A percentile compares a stretch with the other conserved stretches of the same genome.
phyloP scores from a whole-genome alignment of 2,888 invertebrate genomes.

The Acleris cristana region DNA sequence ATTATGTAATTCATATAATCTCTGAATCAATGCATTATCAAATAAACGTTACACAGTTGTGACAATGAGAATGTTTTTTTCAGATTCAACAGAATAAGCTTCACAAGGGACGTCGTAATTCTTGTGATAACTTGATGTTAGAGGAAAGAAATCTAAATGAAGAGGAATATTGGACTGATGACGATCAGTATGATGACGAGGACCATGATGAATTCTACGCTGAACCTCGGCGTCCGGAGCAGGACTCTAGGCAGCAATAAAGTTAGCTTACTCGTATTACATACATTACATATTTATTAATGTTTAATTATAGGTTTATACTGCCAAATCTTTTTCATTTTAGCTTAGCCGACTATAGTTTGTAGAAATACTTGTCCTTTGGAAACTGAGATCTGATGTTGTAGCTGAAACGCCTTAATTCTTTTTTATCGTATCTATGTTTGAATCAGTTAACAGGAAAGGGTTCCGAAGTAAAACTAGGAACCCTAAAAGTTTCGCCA shows the following conservation, averaged over 20 bases:
- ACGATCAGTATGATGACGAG: slow-evolving; percentile 42
- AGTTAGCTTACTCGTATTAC: slow-evolving; percentile 13
- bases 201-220: slow-evolving; percentile 56
- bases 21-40: slow-evolving; percentile 32
- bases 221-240: slow-evolving; percentile 38
- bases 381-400: no score
- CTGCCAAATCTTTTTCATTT: slow-evolving; percentile 8
- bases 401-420: no score
- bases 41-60: slow-evolving; percentile 21
- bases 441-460: no score
- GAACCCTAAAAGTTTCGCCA: no score
- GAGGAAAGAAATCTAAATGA: slow-evolving; percentile 42
- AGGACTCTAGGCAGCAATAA: slow-evolving; percentile 14
- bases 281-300: background rate
- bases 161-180: slow-evolving; percentile 35
- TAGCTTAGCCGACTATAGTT: background rate
- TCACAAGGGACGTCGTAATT: slow-evolving; percentile 54
- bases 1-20: slow-evolving; percentile 24
- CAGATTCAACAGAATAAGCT: slow-evolving; percentile 71
- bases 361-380: background rate
- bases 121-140: slow-evolving; percentile 46
- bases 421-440: no score
- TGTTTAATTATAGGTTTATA: slow-evolving; percentile 15
- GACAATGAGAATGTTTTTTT: slow-evolving; percentile 7
- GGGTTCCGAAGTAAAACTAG: no score